Conservation (phyloP, 2,113 vertebrate genomes). For the Illadopsis cleaveri region DNA sequence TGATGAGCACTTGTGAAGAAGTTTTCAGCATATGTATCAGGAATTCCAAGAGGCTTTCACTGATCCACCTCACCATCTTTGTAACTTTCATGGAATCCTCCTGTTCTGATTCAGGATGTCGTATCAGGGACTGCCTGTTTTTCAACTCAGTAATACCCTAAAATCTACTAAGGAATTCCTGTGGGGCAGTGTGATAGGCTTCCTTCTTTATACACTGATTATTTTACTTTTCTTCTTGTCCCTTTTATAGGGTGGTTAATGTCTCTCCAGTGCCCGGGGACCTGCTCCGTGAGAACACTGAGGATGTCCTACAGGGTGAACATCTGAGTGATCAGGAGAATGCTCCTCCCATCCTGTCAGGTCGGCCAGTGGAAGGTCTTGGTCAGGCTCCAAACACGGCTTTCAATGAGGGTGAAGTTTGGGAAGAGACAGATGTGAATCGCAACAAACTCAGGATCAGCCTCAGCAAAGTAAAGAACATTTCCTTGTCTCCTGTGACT, state of each 20-base stretch:
- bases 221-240: neutral
- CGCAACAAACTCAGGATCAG: constrained; percentile 98
- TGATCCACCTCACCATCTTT: neutral
- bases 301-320: constrained; percentile 94
- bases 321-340: constrained; percentile 98
- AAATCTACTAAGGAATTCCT: neutral
- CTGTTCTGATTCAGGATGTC: neutral
- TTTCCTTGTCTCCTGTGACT: neutral
- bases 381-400: constrained; percentile 67
- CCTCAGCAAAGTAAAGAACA: constrained; percentile 89
- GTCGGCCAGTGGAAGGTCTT: constrained; percentile 73
- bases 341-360: constrained; percentile 85
- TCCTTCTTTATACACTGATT: neutral
- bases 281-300: constrained; percentile 93
- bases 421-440: constrained; percentile 98
- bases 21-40: neutral
- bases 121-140: neutral
- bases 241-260: constrained; percentile 82
- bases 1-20: neutral
- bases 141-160: neutral
- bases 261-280: constrained; percentile 90
- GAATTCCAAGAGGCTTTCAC: neutral
- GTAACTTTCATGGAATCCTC: neutral
- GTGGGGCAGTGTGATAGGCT: neutral
- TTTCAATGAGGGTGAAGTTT: constrained; percentile 85